Percentiles rank a stretch among this genome's conserved stretches.
Evolutionary conservation across 2,113 vertebrate genomes (phyloP).

Genomic region (Cisticola juncidis): DNA sequence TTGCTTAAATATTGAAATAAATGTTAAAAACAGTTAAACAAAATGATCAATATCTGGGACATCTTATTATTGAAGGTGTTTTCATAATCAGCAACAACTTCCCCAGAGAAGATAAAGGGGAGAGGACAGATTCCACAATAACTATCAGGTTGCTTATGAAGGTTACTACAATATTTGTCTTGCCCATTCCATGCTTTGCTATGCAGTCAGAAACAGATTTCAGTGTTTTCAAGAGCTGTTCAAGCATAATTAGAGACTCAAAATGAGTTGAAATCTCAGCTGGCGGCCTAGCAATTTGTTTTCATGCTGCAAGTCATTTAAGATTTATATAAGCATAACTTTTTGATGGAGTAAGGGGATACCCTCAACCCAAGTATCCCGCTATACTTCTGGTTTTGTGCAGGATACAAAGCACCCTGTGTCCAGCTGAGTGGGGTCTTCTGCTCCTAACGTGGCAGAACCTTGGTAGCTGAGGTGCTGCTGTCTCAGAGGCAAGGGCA

Average conservation of each 20-base stretch:
- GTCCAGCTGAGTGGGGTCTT: not conserved
- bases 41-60: not conserved
- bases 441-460: not conserved
- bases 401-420: accelerated
- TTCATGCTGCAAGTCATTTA: constrained; percentile 17
- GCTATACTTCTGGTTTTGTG: not conserved
- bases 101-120: not conserved
- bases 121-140: not conserved
- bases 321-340: not conserved
- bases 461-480: not conserved
- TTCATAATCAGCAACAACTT: not conserved
- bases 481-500: not conserved
- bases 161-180: constrained; percentile 62
- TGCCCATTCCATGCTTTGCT: constrained; percentile 37
- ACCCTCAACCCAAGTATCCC: not conserved
- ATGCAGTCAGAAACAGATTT: constrained; percentile 20
- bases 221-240: constrained; percentile 42
- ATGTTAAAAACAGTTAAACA: not conserved
- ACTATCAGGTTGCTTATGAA: not conserved
- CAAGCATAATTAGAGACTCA: constrained; percentile 39
- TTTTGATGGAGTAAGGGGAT: not conserved
- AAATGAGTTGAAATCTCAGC: constrained; percentile 50
- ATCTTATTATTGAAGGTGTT: not conserved
- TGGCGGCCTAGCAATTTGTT: constrained; percentile 32
- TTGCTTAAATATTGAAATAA: not conserved